Percentiles rank a stretch among this genome's conserved stretches.
phyloP scores from a whole-genome alignment of 2,888 invertebrate genomes.

The Tetramorium bicarinatum region DNA sequence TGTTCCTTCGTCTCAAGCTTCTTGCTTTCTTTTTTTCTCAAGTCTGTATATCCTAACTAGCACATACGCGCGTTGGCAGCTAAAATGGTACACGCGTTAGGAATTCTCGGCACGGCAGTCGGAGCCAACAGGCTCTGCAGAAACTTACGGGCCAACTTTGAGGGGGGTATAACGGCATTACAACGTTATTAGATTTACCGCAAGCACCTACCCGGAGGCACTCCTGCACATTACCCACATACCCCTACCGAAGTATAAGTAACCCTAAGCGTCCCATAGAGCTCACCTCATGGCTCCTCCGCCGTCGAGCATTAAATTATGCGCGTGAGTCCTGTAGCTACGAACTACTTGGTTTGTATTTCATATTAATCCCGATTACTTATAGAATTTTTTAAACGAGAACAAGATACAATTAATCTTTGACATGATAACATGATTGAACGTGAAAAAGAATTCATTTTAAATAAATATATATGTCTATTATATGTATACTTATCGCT shows the following conservation, averaged over 20 bases:
- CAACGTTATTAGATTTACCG: constrained; percentile 86
- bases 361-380: constrained; percentile 6
- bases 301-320: constrained; percentile 75
- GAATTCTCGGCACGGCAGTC: constrained; percentile 82
- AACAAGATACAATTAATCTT: not conserved
- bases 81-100: constrained; percentile 77
- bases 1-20: constrained; percentile 3
- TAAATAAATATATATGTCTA: not conserved
- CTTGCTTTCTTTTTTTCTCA: not conserved
- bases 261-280: constrained; percentile 77
- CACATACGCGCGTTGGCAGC: constrained; percentile 47
- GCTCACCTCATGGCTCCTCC: constrained; percentile 61
- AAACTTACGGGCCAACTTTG: constrained; percentile 84
- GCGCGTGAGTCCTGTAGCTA: constrained; percentile 65
- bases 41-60: constrained; percentile 40
- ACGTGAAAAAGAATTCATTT: not conserved
- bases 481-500: not conserved
- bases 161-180: constrained; percentile 84
- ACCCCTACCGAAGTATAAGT: constrained; percentile 77
- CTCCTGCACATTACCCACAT: constrained; percentile 75
- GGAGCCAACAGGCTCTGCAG: constrained; percentile 79
- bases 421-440: not conserved
- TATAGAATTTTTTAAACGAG: not conserved
- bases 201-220: constrained; percentile 84
- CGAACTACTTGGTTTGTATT: constrained; percentile 31